phyloP scores from a whole-genome alignment of 2,888 invertebrate genomes.

The Xylocampa areola region DNA sequence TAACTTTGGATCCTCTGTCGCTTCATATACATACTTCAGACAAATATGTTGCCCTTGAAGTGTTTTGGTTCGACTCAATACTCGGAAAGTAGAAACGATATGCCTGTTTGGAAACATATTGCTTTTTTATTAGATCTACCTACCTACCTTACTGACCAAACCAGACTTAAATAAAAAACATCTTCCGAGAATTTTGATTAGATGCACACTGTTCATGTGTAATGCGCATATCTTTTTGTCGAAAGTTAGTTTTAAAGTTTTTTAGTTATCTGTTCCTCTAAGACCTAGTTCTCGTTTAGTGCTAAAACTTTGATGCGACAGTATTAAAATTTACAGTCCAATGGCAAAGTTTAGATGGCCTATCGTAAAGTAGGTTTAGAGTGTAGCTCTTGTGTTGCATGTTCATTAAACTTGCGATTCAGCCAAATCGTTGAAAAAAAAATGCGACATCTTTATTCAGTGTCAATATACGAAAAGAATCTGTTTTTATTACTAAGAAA shows the following conservation, averaged over 20 bases:
- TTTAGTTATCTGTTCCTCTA: slow-evolving; percentile 23
- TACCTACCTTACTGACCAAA: no score
- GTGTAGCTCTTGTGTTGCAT: slow-evolving; percentile 9
- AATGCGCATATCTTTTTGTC: slow-evolving; percentile 13
- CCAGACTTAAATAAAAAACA: no score
- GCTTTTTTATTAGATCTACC: no score
- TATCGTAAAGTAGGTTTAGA: slow-evolving; percentile 24
- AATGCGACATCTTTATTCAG: no score
- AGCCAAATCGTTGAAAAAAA: no score
- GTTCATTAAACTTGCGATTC: slow-evolving; percentile 8
- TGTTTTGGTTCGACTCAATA: no score
- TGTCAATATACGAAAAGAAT: no score
- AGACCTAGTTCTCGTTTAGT: slow-evolving; percentile 44
- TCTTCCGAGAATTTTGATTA: no score
- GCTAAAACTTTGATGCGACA: slow-evolving; percentile 17
- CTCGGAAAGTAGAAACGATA: no score
- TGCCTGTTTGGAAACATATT: no score
- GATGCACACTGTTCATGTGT: no score
- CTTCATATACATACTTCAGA: not conserved
- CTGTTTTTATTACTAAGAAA: no score
- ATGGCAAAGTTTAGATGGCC: slow-evolving; percentile 24
- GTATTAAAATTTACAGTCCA: slow-evolving; percentile 13
- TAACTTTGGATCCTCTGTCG: not conserved
- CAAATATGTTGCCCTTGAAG: not conserved
- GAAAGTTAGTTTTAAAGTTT: slow-evolving; percentile 38